These are phyloP conservation scores for Meleagris gallopavo DNA, from an alignment of 2,113 vertebrate genomes.

Conservation along the genomic window DNA sequence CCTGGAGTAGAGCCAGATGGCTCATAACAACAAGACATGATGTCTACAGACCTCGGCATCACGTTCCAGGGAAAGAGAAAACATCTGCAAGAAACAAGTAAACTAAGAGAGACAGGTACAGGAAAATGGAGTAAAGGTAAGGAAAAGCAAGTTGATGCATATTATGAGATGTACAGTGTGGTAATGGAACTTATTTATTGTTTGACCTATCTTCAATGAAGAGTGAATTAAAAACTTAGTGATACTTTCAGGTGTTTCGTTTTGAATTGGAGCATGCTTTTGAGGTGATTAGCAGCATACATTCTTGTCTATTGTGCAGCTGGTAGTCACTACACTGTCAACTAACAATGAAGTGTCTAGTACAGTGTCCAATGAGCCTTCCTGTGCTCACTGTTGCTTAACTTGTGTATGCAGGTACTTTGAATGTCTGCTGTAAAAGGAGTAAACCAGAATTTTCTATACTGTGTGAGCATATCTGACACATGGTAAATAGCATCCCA, in stretches of 20 bases:
- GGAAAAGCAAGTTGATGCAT: not conserved
- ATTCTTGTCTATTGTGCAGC: not conserved
- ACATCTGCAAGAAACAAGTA: not conserved
- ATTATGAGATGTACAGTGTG: not conserved
- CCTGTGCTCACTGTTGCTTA: not conserved
- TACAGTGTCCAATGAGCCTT: not conserved
- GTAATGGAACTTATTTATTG: not conserved
- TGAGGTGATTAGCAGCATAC: not conserved
- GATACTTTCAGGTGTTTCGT: not conserved
- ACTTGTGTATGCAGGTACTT: not conserved
- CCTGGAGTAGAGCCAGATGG: not conserved
- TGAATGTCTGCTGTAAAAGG: not conserved
- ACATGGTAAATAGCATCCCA: not conserved
- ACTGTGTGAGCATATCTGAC: not conserved
- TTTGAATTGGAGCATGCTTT: not conserved
- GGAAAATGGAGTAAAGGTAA: not conserved
- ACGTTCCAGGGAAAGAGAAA: not conserved
- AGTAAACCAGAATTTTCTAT: not conserved
- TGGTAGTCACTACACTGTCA: rapidly evolving
- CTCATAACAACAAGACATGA: not conserved
- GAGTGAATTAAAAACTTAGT: not conserved
- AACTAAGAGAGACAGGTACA: not conserved
- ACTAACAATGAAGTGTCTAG: not conserved
- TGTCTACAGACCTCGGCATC: not conserved
- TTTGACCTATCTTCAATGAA: not conserved